phyloP scores from a whole-genome alignment of 1,140 invertebrate species.

The Heterodera schachtii region DNA sequence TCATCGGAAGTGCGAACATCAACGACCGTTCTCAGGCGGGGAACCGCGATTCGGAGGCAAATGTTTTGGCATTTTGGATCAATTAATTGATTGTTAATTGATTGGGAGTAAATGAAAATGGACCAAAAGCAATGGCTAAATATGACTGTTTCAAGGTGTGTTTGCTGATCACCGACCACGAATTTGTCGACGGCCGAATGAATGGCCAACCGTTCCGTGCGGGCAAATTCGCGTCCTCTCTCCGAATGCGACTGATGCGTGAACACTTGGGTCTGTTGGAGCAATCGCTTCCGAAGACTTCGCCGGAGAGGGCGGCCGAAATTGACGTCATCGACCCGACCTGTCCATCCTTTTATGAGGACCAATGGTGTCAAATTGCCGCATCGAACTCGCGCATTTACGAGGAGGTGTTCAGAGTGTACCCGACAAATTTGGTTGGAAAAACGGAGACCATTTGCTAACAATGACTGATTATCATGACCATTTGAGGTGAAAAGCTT shows the following conservation, averaged over 20 bases:
- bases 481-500: constrained; percentile 50
- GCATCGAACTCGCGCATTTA: constrained; percentile 63
- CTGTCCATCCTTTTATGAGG: constrained; percentile 58
- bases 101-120: no score
- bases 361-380: constrained; percentile 63
- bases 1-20: constrained; percentile 90
- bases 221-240: constrained; percentile 81
- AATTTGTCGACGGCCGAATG: constrained; percentile 79
- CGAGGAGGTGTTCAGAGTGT: constrained; percentile 64
- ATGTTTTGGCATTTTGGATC: neutral
- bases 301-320: constrained; percentile 25
- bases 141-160: constrained; percentile 68
- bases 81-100: neutral
- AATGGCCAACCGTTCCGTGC: constrained; percentile 78
- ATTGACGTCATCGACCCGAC: constrained; percentile 61
- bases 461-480: neutral
- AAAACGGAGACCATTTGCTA: neutral
- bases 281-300: constrained; percentile 41
- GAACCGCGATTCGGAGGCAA: constrained; percentile 84
- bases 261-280: constrained; percentile 79
- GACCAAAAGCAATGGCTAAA: no score
- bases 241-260: constrained; percentile 81
- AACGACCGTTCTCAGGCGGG: constrained; percentile 92
- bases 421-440: constrained; percentile 59
- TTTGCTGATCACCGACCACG: constrained; percentile 72